A percentile compares a stretch with the other conserved stretches of the same genome.
phyloP scores from a whole-genome alignment of 2,113 vertebrate genomes.

The Stigmatopora argus region DNA sequence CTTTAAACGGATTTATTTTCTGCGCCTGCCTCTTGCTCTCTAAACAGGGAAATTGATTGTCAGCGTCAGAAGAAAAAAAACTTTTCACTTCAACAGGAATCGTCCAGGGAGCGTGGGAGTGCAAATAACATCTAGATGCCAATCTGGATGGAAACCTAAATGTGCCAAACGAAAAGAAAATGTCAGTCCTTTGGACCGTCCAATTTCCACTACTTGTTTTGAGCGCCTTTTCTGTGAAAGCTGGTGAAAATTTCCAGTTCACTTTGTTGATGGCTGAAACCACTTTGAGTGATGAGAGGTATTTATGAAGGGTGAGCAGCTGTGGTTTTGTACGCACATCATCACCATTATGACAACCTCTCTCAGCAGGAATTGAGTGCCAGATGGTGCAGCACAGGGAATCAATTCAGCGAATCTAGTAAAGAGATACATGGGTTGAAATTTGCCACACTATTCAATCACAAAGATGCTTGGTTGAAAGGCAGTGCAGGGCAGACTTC shows the following conservation, averaged over 20 bases:
- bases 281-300: conserved; percentile 57
- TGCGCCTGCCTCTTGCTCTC: conserved; percentile 17
- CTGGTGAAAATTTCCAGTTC: conserved; percentile 14
- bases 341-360: conserved; percentile 60
- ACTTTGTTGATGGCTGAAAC: conserved; percentile 17
- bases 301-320: conserved; percentile 58
- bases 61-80: conserved; percentile 25
- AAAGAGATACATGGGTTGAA: conserved; percentile 34
- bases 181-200: conserved; percentile 14
- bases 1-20: conserved; percentile 35
- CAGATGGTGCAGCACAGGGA: conserved; percentile 12
- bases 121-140: conserved; percentile 12
- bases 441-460: conserved; percentile 46
- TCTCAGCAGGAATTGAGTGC: conserved; percentile 39
- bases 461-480: conserved; percentile 45
- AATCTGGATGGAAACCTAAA: conserved; percentile 23
- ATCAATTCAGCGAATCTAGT: conserved; percentile 18
- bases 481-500: conserved; percentile 21
- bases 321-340: conserved; percentile 53
- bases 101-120: conserved; percentile 5
- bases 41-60: conserved; percentile 54
- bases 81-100: conserved; percentile 10
- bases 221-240: conserved; percentile 32
- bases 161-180: conserved; percentile 15
- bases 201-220: conserved; percentile 25